These are phyloP conservation scores for Drosophila melanosoma DNA, from an alignment of 2,888 invertebrate species.

Conservation along the genomic window DNA sequence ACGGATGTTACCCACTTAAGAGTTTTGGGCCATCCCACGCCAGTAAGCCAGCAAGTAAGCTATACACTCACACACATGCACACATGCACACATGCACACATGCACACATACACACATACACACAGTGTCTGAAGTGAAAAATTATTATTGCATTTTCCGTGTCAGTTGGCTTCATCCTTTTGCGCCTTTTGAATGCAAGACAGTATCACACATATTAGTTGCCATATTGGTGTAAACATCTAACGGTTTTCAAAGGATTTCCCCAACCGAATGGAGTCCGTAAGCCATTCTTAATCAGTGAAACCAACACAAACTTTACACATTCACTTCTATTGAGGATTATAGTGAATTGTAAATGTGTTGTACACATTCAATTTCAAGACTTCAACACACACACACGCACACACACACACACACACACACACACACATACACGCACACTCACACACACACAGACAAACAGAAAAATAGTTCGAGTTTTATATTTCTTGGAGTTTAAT, in stretches of 20 bases:
- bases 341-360: slow-evolving; percentile 58
- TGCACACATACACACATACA: neutral
- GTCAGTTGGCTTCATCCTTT: slow-evolving; percentile 63
- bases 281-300: slow-evolving; percentile 76
- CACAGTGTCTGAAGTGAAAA: slow-evolving; percentile 47
- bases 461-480: neutral
- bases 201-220: slow-evolving; percentile 69
- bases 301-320: slow-evolving; percentile 75
- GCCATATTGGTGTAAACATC: slow-evolving; percentile 66
- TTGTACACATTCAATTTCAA: slow-evolving; percentile 43
- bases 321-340: slow-evolving; percentile 73
- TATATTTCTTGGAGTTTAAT: neutral
- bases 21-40: slow-evolving; percentile 3
- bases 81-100: neutral
- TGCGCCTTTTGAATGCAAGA: slow-evolving; percentile 38
- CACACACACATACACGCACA: slow-evolving; percentile 16
- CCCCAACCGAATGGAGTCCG: slow-evolving; percentile 30
- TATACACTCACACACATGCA: neutral
- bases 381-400: slow-evolving; percentile 14
- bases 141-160: slow-evolving; percentile 79
- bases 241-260: slow-evolving; percentile 69
- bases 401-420: slow-evolving; percentile 15
- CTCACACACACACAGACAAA: slow-evolving; percentile 5
- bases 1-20: slow-evolving; percentile 31
- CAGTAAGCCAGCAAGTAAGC: neutral